Evolutionary conservation across 2,888 invertebrate species (phyloP).

Genomic region (Lasioglossum figueresi): DNA sequence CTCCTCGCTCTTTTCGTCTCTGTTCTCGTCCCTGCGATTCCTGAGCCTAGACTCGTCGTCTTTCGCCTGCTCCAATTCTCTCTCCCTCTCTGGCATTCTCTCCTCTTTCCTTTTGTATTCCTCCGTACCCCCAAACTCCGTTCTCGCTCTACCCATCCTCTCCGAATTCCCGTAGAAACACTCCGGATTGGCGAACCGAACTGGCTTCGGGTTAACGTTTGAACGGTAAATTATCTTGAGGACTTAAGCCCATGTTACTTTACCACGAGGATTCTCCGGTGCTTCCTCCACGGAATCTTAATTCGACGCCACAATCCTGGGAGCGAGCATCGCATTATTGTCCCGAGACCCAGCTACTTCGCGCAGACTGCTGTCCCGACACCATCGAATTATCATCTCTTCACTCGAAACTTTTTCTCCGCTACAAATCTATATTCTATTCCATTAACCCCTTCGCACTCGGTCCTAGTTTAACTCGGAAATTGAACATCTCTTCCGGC

Average conservation of each 20-base stretch:
- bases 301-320: constrained; percentile 64
- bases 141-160: constrained; percentile 28
- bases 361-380: constrained; percentile 2
- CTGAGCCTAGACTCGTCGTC: constrained; percentile 45
- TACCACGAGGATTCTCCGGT: constrained; percentile 47
- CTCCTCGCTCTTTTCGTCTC: constrained; percentile 52
- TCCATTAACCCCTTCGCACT: too few species aligned
- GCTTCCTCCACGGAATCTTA: constrained; percentile 73
- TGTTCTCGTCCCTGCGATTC: constrained; percentile 41
- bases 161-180: constrained; percentile 38
- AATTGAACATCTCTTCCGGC: too few species aligned
- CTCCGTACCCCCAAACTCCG: constrained; percentile 11
- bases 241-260: constrained; percentile 61
- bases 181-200: constrained; percentile 53
- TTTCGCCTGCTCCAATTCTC: constrained; percentile 30
- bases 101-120: constrained; percentile 26
- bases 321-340: constrained; percentile 54
- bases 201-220: constrained; percentile 73
- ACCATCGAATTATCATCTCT: constrained; percentile 9
- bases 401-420: not conserved
- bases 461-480: too few species aligned
- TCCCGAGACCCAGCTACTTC: not conserved
- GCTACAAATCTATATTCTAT: not conserved
- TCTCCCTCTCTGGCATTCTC: constrained; percentile 13
- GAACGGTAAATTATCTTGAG: constrained; percentile 78